Conservation (phyloP, 64 coral and sea anemone genomes). For the Stichodactyla helianthus region DNA sequence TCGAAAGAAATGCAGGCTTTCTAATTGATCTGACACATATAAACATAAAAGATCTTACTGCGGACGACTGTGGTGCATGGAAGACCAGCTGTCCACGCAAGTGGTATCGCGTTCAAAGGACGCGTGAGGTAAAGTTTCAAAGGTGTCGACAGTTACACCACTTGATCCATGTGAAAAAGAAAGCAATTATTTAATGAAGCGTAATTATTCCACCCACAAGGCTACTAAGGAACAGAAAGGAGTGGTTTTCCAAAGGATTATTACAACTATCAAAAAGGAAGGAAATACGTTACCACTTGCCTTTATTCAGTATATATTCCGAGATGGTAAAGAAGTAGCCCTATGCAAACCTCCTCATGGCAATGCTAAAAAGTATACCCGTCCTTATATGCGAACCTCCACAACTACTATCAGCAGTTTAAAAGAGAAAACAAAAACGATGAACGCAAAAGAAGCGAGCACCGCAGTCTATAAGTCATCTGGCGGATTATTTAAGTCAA, state of each 20-base stretch:
- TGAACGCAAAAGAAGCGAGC: slow-evolving; percentile 19
- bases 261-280: slow-evolving; percentile 24
- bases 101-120: slow-evolving; percentile 20
- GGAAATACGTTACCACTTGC: background rate
- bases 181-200: slow-evolving; percentile 33
- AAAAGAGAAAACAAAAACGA: slow-evolving; percentile 4
- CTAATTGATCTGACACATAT: too few species aligned
- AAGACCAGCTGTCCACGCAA: slow-evolving; percentile 31
- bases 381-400: slow-evolving; percentile 10
- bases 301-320: slow-evolving; percentile 43
- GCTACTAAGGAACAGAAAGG: slow-evolving; percentile 33
- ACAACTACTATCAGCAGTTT: slow-evolving; percentile 21
- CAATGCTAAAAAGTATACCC: slow-evolving; percentile 21
- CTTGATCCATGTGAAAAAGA: background rate
- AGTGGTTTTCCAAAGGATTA: slow-evolving; percentile 17
- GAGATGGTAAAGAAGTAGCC: slow-evolving; percentile 28
- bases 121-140: background rate
- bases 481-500: slow-evolving; percentile 19
- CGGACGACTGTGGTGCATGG: slow-evolving; percentile 25
- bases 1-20: too few species aligned
- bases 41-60: too few species aligned
- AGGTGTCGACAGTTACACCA: slow-evolving; percentile 16
- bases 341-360: slow-evolving; percentile 21
- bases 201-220: slow-evolving; percentile 48
- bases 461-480: background rate